Base-by-base conservation (phyloP, 2,113 vertebrate genomes). In the Pimephales promelas region DNA sequence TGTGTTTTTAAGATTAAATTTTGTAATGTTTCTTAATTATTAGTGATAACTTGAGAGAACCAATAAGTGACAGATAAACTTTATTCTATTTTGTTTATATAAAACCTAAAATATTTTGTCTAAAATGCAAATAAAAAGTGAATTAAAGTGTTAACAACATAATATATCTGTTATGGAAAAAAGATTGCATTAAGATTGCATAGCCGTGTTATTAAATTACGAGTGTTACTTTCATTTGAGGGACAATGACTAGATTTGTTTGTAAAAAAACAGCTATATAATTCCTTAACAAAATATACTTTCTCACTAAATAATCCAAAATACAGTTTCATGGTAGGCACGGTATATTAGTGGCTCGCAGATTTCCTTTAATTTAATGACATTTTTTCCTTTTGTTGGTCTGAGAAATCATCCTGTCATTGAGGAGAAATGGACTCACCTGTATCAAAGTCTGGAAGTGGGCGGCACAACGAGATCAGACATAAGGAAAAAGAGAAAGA, bases 391-490 rank as follows among this genome's bases (percentile, higher is more conserved):
- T 28, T 28, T 28, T 28, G 28, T 28, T 36, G 1, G 7, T 34
- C 31, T 3, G 7, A 64, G 24, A 64, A 22, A 31, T 26, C 6
- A 31, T 2, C 2, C 10, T 56, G 26, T 56, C 14, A 22, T 31
- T 14, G 8, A 18, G 26, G 9, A 5, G 72, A 34, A 74, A 26
- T 34, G 0, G 62, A 90, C 93, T 92, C 86, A 94, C 94, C 93
- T 94, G 93, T 93, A 94, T 94, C 77, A 94, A 88, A 71, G 93
- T 94, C 94, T 94, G 89, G 22, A 56, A 36, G 14, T 24, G 66
- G 24, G 75, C 56, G 70, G 49, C n/a, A 81, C 34, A 54, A 75
- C 28, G 7, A 54, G 52, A 75, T 43, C 31, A 22, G 9, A 40
- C 34, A 40, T 4, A 80, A 62, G 85, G 13, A 89, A 22, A 82